Conservation (phyloP, 2,888 invertebrate genomes). For the Andricus curvator region DNA sequence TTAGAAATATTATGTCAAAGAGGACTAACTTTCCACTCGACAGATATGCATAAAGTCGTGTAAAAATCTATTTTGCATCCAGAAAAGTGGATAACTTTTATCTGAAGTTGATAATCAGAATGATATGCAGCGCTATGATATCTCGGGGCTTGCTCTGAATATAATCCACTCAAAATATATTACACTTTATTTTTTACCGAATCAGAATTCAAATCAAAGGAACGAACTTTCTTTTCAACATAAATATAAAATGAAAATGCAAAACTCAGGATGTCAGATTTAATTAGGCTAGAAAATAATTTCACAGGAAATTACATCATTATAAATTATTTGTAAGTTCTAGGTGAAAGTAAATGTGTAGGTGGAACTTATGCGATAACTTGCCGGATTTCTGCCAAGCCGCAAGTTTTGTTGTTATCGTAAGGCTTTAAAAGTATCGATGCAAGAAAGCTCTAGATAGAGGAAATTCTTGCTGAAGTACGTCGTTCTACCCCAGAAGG, state of each 20-base stretch:
- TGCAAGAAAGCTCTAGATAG: constrained; percentile 25
- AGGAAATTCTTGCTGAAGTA: constrained; percentile 21
- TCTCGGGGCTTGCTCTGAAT: too few relatives aligned
- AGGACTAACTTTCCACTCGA: too few relatives aligned
- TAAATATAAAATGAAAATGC: not conserved
- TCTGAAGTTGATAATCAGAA: too few relatives aligned
- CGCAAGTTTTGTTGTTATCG: constrained; percentile 30
- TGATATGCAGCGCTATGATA: too few relatives aligned
- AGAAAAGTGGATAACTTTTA: too few relatives aligned
- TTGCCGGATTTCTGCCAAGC: not conserved
- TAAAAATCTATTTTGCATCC: too few relatives aligned
- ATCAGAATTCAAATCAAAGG: not conserved
- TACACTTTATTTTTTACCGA: not conserved
- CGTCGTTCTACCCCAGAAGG: constrained; percentile 10
- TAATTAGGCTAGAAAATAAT: not conserved
- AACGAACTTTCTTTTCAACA: not conserved
- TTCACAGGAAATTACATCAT: not conserved
- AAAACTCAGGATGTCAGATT: not conserved
- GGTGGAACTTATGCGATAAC: not conserved
- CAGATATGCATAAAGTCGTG: too few relatives aligned
- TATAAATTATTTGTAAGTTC: not conserved
- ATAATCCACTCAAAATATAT: not conserved
- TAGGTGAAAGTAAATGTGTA: not conserved
- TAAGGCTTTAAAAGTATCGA: constrained; percentile 25
- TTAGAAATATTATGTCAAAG: too few relatives aligned